Conservation (phyloP, 2,888 invertebrate genomes). For the Harpalus rubripes region DNA sequence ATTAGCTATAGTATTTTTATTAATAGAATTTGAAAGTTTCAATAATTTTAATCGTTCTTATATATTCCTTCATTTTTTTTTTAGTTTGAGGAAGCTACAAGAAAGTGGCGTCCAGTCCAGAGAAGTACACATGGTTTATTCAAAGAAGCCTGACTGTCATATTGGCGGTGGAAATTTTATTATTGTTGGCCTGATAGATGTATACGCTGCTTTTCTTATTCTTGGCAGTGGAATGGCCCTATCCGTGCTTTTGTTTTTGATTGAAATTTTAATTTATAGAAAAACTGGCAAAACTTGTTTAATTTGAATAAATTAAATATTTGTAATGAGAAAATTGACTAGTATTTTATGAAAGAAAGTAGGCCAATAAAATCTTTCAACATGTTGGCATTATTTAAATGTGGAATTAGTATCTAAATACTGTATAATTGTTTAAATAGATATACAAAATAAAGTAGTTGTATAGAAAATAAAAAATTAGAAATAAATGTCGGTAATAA, state of each 20-base stretch:
- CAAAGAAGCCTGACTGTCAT: slow-evolving; percentile 79
- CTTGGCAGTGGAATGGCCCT: slow-evolving; percentile 66
- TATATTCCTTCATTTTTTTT: not conserved
- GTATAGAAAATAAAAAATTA: too few species aligned
- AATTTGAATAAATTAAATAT: not conserved
- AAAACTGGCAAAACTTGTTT: not conserved
- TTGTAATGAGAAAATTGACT: not conserved
- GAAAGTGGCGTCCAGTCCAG: slow-evolving; percentile 80
- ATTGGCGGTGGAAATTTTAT: slow-evolving; percentile 79
- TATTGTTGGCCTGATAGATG: slow-evolving; percentile 80
- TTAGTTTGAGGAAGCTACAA: slow-evolving; percentile 78
- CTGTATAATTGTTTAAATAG: too few species aligned
- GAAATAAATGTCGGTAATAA: too few species aligned
- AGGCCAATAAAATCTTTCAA: too few species aligned
- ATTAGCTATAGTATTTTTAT: too few species aligned
- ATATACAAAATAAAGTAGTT: too few species aligned
- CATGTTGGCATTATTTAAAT: too few species aligned
- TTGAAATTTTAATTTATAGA: slow-evolving; percentile 16
- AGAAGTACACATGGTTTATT: slow-evolving; percentile 78
- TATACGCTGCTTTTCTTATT: slow-evolving; percentile 75
- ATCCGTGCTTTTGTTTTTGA: slow-evolving; percentile 7
- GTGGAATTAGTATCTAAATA: too few species aligned
- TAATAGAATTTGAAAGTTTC: too few species aligned
- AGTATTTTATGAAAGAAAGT: not conserved
- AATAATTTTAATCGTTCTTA: too few species aligned